Evolutionary conservation across 2,888 invertebrate genomes (phyloP), one percentile per base, ranked within the genome.

Genomic region (Coelopa pilipes): DNA sequence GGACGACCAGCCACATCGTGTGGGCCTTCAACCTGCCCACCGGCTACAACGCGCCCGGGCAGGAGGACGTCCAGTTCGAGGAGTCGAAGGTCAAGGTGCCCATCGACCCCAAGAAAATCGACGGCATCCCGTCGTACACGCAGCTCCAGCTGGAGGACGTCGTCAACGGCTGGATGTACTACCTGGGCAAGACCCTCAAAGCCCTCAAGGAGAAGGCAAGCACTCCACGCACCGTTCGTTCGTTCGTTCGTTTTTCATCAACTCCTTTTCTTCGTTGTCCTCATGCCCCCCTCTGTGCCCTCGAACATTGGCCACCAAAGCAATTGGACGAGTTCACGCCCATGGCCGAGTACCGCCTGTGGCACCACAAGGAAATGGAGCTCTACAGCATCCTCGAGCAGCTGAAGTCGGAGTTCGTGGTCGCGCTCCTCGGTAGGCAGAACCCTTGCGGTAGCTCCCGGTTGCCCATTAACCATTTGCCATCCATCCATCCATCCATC

Each of bases 291-390:
- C n/a, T 17, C 9, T 66, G 5, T 11, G n/a, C n/a, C n/a, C n/a
- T n/a, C n/a, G 7, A 34, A 34, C 34, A 34, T 34, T 34, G 34
- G 2, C 34, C 2, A 34, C 34, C 2, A 34, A 50, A 91, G 90
- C 87, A 89, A 74, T 90, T 92, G 0, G 90, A 90, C 63, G 94
- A 93, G 0, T 91, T 92, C 75, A 94, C 94, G 0, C 96, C 96
- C 0, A 90, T 96, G 72, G 92, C 94, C 0, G 96, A 96, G 84
- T 94, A 94, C 82, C 92, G 93, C 76, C 94, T 94, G 81, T 97
- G 97, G 97, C 90, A 93, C 70, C 93, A 94, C 81, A 90, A 93
- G 76, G 93, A 96, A 83, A 91, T 92, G 0, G 93, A 93, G 71
- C 89, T 96, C 24, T 94, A 95, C 73, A 89, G 93, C 45, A 87